phyloP scores from a whole-genome alignment of 2,888 invertebrate genomes.

The Heliconius ethilla region DNA sequence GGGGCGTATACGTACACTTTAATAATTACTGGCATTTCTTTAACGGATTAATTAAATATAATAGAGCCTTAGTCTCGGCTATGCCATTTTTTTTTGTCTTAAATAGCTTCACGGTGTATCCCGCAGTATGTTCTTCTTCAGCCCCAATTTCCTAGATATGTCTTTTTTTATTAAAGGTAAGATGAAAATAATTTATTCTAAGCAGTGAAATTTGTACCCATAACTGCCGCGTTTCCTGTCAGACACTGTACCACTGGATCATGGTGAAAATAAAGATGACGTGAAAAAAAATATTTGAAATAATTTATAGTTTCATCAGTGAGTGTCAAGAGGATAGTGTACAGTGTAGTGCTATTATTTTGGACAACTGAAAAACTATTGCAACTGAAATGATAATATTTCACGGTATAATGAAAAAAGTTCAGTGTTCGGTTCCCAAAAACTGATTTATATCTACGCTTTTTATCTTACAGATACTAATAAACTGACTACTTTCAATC shows the following conservation, averaged over 20 bases:
- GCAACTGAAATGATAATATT: slow-evolving; percentile 7
- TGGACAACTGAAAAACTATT: slow-evolving; percentile 10
- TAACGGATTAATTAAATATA: neutral
- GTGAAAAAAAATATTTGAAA: neutral
- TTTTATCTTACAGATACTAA: neutral
- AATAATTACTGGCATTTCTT: neutral
- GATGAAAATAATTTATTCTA: no score
- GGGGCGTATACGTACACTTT: neutral
- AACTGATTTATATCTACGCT: neutral
- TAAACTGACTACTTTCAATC: neutral
- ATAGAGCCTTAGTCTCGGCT: neutral
- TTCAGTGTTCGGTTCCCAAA: neutral
- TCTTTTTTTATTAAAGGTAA: no score
- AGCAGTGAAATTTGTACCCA: no score
- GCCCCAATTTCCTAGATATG: no score
- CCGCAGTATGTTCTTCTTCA: no score
- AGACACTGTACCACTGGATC: no score
- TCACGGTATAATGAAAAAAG: neutral
- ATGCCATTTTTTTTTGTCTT: neutral
- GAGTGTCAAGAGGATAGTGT: neutral
- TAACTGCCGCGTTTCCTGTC: no score
- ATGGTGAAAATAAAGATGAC: neutral
- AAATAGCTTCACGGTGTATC: neutral
- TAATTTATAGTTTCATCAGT: neutral
- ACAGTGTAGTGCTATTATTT: neutral